Percentiles rank a stretch among this genome's conserved stretches.
These are phyloP conservation scores for Pseudococcus longispinus DNA, from an alignment of 2,888 invertebrate species.

Conservation along the genomic window DNA sequence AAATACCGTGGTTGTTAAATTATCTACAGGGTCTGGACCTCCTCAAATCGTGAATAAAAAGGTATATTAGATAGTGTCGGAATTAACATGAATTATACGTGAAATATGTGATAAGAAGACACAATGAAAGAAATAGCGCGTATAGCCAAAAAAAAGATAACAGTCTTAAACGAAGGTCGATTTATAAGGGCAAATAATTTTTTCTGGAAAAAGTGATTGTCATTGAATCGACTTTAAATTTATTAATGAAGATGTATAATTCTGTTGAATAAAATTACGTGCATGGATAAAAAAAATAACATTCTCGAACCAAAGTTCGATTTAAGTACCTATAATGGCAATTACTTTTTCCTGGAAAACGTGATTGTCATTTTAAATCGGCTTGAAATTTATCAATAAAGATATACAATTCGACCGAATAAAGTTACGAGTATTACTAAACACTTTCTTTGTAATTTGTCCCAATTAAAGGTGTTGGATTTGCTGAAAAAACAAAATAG, in stretches of 20 bases:
- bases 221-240: too few relatives aligned
- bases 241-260: background rate
- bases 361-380: too few relatives aligned
- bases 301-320: background rate
- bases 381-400: too few relatives aligned
- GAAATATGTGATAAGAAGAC: background rate
- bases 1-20: slow-evolving; percentile 61
- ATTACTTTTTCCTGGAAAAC: too few relatives aligned
- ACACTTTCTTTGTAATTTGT: background rate
- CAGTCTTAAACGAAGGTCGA: background rate
- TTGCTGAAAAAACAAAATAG: slow-evolving; percentile 61
- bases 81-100: background rate
- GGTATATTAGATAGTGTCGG: slow-evolving; percentile 51
- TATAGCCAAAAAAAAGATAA: background rate
- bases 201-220: too few relatives aligned
- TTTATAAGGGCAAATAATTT: too few relatives aligned
- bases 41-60: slow-evolving; percentile 59
- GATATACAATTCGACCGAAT: background rate
- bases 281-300: background rate
- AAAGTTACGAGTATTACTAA: background rate
- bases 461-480: slow-evolving; percentile 61
- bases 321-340: too few relatives aligned
- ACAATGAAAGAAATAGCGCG: background rate
- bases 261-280: background rate
- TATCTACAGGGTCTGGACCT: slow-evolving; percentile 60